phyloP scores from a whole-genome alignment of 2,113 vertebrate genomes.

The Promerops cafer region DNA sequence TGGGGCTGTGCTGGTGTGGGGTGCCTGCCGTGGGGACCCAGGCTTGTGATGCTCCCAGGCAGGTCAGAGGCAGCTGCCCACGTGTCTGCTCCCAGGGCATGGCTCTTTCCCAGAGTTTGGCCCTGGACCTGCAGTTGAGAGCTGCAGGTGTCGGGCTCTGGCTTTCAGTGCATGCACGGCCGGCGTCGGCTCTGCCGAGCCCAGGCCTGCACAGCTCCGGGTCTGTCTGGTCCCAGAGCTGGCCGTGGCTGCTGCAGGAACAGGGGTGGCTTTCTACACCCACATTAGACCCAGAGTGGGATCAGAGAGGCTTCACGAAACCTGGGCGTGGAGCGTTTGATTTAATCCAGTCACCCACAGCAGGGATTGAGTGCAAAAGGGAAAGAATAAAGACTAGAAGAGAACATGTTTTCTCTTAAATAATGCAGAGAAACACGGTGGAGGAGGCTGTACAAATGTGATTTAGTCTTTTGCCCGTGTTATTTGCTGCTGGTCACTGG shows the following conservation, averaged over 20 bases:
- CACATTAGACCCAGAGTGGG: not conserved
- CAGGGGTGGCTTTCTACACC: not conserved
- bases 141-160: not conserved
- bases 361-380: not conserved
- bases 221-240: not conserved
- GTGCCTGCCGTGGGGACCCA: not conserved
- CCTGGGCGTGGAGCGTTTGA: not conserved
- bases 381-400: not conserved
- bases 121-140: not conserved
- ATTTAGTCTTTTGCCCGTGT: not conserved
- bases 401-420: not conserved
- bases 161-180: accelerated
- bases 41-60: not conserved
- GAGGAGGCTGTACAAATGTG: not conserved
- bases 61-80: accelerated
- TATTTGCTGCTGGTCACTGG: not conserved
- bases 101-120: not conserved
- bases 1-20: not conserved
- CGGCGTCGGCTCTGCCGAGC: not conserved
- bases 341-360: not conserved
- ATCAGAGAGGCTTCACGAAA: not conserved
- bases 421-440: not conserved
- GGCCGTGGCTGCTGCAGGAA: not conserved
- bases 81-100: not conserved
- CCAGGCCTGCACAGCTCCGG: accelerated